Base-by-base conservation (phyloP, 2,113 vertebrate genomes). In the Gnathonemus echidnorhynchus region DNA sequence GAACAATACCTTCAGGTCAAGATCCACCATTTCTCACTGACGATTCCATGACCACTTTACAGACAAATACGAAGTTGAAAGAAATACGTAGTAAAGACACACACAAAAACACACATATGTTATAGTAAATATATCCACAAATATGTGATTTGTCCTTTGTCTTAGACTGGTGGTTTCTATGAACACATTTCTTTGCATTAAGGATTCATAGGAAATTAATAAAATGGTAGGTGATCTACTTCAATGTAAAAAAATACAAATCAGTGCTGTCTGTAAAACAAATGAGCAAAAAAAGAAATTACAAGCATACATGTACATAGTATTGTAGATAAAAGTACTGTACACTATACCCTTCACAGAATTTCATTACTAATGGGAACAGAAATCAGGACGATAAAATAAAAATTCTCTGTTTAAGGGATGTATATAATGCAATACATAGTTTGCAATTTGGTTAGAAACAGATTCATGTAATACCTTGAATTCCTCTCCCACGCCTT, bases 1-100 rank as follows among this genome's bases (percentile, higher is more conserved):
- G 99, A 99, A 97, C 96, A 96, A 87, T 98, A 98, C 91, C 96
- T 99, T 56, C 97, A 98, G 98, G 98, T 99, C 50, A 95, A 96
- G 88, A 48, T 45, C 74, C 46, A 88, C 77, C 80, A 39, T 91
- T 91, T 83, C 88, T 92, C 48, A 90, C 48, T 90, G 31, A 90
- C 84, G 88, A 39, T 49, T 50, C 17, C 46, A 50, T 19, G 11
- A 17, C 3, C 31, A 5, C 8, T 9, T 39, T 53, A n/a, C 49
- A 86, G 45, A 50, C 24, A n/a, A 86, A 86, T 13, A 46, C 21
- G 11, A 85, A 45, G 2, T 85, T 27, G 21, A 84, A 84, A 45
- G 42, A 31, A 45, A 42, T 6, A 17, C 21, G 27, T 27, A 49
- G 5, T 11, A 50, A 50, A 80, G 35, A 42, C 74, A 42, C 62